These are phyloP conservation scores for Dreissena rostriformis DNA, from an alignment of 1,140 invertebrate genomes.

Conservation along the genomic window DNA sequence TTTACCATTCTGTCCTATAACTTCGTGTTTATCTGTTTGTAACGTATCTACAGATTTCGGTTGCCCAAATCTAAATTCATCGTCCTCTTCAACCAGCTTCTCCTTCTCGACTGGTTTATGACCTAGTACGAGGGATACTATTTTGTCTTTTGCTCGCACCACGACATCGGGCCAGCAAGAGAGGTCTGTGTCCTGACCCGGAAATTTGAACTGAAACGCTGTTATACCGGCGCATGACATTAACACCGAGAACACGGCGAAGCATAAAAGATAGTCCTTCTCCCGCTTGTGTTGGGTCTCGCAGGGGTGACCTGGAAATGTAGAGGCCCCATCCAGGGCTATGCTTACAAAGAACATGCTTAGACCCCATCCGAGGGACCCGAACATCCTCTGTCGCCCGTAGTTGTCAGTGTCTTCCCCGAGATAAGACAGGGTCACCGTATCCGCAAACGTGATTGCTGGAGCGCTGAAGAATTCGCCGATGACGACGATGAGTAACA, in stretches of 20 bases:
- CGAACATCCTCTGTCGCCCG: constrained; percentile 99
- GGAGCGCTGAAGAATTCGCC: constrained; percentile 99
- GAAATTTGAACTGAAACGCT: constrained; percentile 90
- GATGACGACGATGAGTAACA: constrained; percentile 91
- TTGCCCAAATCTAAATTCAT: constrained; percentile 60
- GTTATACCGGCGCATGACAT: constrained; percentile 97
- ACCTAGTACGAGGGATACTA: constrained; percentile 70
- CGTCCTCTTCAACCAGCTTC: constrained; percentile 71
- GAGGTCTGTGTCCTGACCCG: constrained; percentile 74
- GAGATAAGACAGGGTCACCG: constrained; percentile 91
- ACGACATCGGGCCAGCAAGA: constrained; percentile 68
- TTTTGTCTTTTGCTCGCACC: constrained; percentile 71
- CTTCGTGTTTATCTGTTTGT: constrained; percentile 34
- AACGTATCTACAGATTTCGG: constrained; percentile 20
- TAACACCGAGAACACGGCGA: constrained; percentile 97
- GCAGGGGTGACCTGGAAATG: constrained; percentile 93
- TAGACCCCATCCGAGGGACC: constrained; percentile 98
- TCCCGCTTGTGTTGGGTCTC: constrained; percentile 84
- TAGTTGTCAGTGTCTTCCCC: constrained; percentile 93
- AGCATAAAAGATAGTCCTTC: constrained; percentile 99
- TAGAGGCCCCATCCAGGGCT: constrained; percentile 96
- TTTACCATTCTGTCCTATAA: constrained; percentile 43
- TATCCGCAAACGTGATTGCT: constrained; percentile 94
- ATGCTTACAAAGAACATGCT: constrained; percentile 98
- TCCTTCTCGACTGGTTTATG: constrained; percentile 67